Evolutionary conservation across 2,888 invertebrate species (phyloP).

Genomic region (Macrophya alboannulata): DNA sequence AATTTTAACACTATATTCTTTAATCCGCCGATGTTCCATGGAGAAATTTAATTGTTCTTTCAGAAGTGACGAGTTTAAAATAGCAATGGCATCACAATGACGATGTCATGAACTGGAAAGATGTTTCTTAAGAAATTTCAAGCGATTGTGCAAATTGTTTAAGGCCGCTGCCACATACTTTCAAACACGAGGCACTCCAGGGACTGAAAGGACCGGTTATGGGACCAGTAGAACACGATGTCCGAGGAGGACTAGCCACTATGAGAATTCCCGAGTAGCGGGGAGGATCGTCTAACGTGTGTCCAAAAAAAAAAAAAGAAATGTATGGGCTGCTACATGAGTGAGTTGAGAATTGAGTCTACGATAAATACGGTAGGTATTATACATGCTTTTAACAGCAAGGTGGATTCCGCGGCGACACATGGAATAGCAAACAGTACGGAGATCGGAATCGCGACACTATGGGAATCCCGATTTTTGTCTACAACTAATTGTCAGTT

Average conservation of each 20-base stretch:
- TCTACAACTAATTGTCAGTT: background rate
- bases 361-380: background rate
- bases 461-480: background rate
- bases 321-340: background rate
- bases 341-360: background rate
- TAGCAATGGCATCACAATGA: background rate
- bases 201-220: constrained; percentile 28
- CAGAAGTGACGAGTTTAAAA: background rate
- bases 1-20: background rate
- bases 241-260: background rate
- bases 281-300: constrained; percentile 23
- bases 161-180: constrained; percentile 21
- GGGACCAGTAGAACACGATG: constrained; percentile 3
- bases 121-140: constrained; percentile 3
- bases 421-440: background rate
- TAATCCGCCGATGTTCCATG: background rate
- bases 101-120: background rate
- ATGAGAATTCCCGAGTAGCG: background rate
- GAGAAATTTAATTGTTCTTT: background rate
- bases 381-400: background rate
- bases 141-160: constrained; percentile 25
- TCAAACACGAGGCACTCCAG: background rate
- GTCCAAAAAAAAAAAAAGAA: constrained; percentile 2
- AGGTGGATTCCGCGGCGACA: background rate
- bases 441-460: background rate